Conservation (phyloP, 2,888 invertebrate species). For the Sphaerophoria rueppellii region DNA sequence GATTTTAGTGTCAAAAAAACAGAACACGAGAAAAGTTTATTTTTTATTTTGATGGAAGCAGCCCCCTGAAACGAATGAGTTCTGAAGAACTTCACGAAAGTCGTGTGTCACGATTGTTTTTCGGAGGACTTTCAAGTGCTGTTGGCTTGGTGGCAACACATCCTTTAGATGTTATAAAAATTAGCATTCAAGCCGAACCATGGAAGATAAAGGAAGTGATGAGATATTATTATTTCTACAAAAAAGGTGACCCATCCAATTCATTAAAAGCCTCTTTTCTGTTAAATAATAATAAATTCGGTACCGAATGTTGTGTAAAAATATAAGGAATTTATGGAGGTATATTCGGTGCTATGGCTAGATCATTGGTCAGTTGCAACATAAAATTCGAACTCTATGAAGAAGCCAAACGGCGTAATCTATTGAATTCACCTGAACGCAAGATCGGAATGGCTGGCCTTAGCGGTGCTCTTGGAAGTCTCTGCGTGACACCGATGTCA, state of each 20-base stretch:
- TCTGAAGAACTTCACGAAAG: background rate
- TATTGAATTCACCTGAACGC: background rate
- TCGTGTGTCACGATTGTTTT: conserved; percentile 34
- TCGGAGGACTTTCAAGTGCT: conserved; percentile 25
- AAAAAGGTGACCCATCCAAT: background rate
- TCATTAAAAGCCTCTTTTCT: too few species aligned
- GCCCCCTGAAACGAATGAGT: background rate
- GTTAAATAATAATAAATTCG: too few species aligned
- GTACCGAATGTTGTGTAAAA: too few species aligned
- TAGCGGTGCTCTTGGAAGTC: background rate
- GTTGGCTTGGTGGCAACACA: conserved; percentile 26
- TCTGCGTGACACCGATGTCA: conserved; percentile 23
- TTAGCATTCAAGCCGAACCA: conserved; percentile 38
- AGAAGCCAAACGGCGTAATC: background rate
- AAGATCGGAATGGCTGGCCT: background rate
- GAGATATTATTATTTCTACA: conserved; percentile 11
- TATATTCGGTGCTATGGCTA: background rate
- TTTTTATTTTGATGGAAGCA: too few species aligned
- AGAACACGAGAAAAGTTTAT: too few species aligned
- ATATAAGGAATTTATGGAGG: too few species aligned
- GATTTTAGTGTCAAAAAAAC: too few species aligned
- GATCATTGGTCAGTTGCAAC: background rate
- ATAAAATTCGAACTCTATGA: conserved; percentile 34
- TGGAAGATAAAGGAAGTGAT: conserved; percentile 9
- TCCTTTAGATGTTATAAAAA: conserved; percentile 45